Evolutionary conservation across 1,140 invertebrate species (phyloP), one percentile per base, ranked within the genome.

Genomic region (Hermetia illucens): DNA sequence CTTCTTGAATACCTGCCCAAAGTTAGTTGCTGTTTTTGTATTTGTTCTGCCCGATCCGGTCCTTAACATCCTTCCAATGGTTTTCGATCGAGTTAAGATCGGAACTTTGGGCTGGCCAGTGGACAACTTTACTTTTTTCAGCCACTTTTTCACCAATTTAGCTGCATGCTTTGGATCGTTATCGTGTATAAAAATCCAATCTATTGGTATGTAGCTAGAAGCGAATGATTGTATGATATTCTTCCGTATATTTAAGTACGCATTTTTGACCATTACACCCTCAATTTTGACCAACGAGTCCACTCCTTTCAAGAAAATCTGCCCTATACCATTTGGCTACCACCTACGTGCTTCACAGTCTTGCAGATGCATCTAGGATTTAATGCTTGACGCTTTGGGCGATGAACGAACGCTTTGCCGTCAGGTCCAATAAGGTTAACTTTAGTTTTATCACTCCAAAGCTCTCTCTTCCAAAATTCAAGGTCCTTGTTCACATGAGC

Each of bases 271-370:
- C 16, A 40, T 27, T 30, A 21, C 10, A 17, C 12, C n/a, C 19
- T 41, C 29, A 38, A 47, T 47, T 17, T 31, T 47, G 3, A 22
- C 39, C 21, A 45, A 36, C 21, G 42, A 38, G 12, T 43, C 40
- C 16, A 48, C 37, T 18, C 44, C 38, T 25, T 30, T 19, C 12
- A 16, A 29, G 39, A 44, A 37, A 50, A 45, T 42, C 41, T 45
- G 8, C 44, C 44, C 44, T 41, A 52, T 9, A 52, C 35, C 40
- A 47, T 44, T 3, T 49, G 31, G 15, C 21, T 42, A 21, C 38
- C 41, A 22, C 49, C 51, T 33, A 40, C 44, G 40, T 50, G 47
- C 25, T 50, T 54, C 10, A 54, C 34, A 3, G 40, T 54, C 39
- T 44, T 32, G 36, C 36, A 40, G 8, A 40, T 32, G 33, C 42